phyloP scores from a whole-genome alignment of 2,888 invertebrate species.

The Minunthozetes semirufus region DNA sequence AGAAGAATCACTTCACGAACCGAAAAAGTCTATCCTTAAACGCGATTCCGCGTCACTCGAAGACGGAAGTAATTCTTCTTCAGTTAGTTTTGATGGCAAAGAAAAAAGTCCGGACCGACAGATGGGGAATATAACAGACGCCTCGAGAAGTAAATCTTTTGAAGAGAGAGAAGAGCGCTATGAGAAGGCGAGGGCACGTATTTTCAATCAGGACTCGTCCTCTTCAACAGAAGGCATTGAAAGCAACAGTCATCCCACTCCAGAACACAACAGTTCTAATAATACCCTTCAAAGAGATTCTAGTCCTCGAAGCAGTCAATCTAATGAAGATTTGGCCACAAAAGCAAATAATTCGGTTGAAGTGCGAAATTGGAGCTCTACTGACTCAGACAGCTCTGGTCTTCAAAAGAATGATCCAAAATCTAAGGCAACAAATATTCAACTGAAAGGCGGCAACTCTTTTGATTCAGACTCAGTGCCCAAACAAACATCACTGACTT shows the following conservation, averaged over 20 bases:
- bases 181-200: slow-evolving; percentile 72
- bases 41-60: slow-evolving; percentile 73
- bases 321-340: not conserved
- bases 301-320: slow-evolving; percentile 26
- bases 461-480: not conserved
- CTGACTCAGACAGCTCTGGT: too few relatives aligned
- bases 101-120: slow-evolving; percentile 52
- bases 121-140: slow-evolving; percentile 51
- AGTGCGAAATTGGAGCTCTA: not conserved
- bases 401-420: not conserved
- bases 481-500: not conserved
- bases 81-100: slow-evolving; percentile 27
- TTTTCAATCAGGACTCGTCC: slow-evolving; percentile 60
- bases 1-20: slow-evolving; percentile 57
- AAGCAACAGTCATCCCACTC: not conserved
- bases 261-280: not conserved
- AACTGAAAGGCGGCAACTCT: not conserved
- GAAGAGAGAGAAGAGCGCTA: slow-evolving; percentile 88
- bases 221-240: slow-evolving; percentile 18
- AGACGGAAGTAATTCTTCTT: slow-evolving; percentile 54
- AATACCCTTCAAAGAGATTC: not conserved
- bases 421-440: not conserved
- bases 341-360: not conserved
- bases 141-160: slow-evolving; percentile 70
- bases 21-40: slow-evolving; percentile 70